A percentile compares a stretch with the other conserved stretches of the same genome.
Evolutionary conservation across 2,113 vertebrate genomes (phyloP).

Genomic region (Psilopogon haemacephalus): DNA sequence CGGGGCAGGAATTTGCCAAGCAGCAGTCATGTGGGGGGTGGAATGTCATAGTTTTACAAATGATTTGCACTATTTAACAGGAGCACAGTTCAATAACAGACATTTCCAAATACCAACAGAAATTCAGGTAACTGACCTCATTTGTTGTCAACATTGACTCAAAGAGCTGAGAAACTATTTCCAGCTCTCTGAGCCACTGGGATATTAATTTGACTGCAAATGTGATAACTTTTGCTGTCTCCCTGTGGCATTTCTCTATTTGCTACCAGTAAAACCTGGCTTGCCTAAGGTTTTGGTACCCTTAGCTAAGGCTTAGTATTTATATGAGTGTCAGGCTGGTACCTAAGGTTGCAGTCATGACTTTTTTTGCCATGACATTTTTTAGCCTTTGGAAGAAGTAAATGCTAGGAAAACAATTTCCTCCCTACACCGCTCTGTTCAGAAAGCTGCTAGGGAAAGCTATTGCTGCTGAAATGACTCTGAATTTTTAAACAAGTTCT

Average conservation of each 20-base stretch:
- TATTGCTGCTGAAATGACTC: conserved; percentile 54
- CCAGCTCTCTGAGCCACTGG: neutral
- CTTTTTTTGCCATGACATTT: conserved; percentile 44
- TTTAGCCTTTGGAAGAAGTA: conserved; percentile 49
- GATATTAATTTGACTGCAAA: conserved; percentile 10
- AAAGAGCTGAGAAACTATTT: neutral
- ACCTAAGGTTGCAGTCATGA: neutral
- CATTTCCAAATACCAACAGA: neutral
- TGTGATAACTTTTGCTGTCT: neutral
- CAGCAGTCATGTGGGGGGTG: too few species aligned
- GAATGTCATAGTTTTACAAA: neutral
- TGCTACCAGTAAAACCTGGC: neutral
- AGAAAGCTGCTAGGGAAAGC: conserved; percentile 31
- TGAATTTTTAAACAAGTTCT: conserved; percentile 32
- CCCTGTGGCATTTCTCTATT: conserved; percentile 17
- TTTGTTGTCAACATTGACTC: conserved; percentile 2
- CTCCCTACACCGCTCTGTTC: conserved; percentile 1
- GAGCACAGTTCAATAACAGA: neutral
- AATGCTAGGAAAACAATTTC: conserved; percentile 55
- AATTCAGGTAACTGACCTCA: neutral
- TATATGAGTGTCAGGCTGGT: neutral
- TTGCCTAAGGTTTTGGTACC: neutral
- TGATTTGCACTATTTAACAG: neutral
- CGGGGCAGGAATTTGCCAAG: neutral
- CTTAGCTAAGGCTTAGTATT: neutral